Evolutionary conservation across 2,797 vertebrate genomes (phyloP).

Genomic region (Merluccius polli): DNA sequence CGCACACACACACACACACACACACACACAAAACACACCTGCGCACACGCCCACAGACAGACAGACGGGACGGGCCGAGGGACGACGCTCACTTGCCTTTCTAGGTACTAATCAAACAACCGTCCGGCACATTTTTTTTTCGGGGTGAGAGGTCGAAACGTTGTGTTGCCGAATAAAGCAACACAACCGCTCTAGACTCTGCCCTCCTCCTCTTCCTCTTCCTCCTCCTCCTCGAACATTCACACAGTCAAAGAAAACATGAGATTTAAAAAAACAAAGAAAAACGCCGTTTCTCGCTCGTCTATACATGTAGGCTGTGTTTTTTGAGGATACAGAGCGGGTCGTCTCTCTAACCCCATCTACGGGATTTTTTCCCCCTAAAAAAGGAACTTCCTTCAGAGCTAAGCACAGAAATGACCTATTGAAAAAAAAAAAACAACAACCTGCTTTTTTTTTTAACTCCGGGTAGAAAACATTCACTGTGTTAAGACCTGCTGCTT

Average conservation of each 20-base stretch:
- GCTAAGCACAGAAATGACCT: not conserved
- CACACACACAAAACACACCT: no score
- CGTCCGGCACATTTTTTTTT: constrained; percentile 9
- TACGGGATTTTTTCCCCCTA: not conserved
- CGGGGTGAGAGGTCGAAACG: constrained; percentile 17
- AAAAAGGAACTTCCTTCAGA: not conserved
- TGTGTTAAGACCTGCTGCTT: constrained; percentile 39
- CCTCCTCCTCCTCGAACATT: constrained; percentile 32
- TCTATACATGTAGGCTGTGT: constrained; percentile 51
- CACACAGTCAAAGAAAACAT: constrained; percentile 45
- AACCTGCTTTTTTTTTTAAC: no score
- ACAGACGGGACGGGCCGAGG: constrained; percentile 23
- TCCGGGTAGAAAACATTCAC: constrained; percentile 62
- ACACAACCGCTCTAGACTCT: not conserved
- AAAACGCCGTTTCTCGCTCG: constrained; percentile 47
- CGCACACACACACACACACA: constrained; percentile 8
- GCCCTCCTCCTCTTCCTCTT: not conserved
- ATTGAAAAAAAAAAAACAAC: not conserved
- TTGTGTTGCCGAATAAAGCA: not conserved
- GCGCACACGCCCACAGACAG: constrained; percentile 20
- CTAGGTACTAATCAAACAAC: constrained; percentile 26
- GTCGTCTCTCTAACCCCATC: constrained; percentile 25
- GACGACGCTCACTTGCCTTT: constrained; percentile 18
- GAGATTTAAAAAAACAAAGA: constrained; percentile 12
- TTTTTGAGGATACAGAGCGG: constrained; percentile 45